Evolutionary conservation across 2,888 invertebrate species (phyloP).

Genomic region (Drosophila hamatofila): DNA sequence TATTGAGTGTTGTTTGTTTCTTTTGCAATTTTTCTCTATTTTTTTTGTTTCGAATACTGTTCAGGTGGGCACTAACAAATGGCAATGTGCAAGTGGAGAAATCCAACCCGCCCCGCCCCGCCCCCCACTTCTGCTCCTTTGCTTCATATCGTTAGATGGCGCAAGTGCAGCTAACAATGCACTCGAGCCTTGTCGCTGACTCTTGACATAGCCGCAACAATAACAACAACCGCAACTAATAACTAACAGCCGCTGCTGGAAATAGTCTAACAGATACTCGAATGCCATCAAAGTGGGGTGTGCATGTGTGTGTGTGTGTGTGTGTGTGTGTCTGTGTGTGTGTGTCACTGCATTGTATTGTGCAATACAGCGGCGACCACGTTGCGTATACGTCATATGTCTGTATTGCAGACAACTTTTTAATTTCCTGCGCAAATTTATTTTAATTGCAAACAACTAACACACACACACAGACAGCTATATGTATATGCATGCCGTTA

Average conservation of each 20-base stretch:
- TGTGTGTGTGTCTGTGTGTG: conserved; percentile 2
- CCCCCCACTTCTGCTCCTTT: no score
- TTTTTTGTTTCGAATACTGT: conserved; percentile 15
- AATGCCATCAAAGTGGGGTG: conserved; percentile 21
- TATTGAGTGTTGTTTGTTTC: conserved; percentile 35
- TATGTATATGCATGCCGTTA: neutral
- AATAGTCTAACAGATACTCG: conserved; percentile 56
- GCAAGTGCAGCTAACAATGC: conserved; percentile 77
- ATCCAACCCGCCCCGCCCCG: no score
- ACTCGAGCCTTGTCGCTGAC: conserved; percentile 61
- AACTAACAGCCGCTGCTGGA: conserved; percentile 60
- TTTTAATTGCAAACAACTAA: conserved; percentile 66
- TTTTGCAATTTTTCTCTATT: neutral
- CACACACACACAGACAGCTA: conserved; percentile 16
- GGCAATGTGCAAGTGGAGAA: conserved; percentile 24
- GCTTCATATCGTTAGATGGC: conserved; percentile 52
- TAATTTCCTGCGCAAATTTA: conserved; percentile 61
- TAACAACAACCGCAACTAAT: conserved; percentile 71
- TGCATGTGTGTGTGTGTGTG: neutral
- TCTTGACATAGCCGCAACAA: conserved; percentile 78
- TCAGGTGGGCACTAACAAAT: conserved; percentile 49
- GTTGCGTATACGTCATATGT: conserved; percentile 76
- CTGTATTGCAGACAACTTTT: conserved; percentile 56
- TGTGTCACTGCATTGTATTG: conserved; percentile 7
- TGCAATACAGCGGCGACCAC: conserved; percentile 67